Evolutionary conservation across 1,140 invertebrate species (phyloP).

Genomic region (Zaprionus capensis): DNA sequence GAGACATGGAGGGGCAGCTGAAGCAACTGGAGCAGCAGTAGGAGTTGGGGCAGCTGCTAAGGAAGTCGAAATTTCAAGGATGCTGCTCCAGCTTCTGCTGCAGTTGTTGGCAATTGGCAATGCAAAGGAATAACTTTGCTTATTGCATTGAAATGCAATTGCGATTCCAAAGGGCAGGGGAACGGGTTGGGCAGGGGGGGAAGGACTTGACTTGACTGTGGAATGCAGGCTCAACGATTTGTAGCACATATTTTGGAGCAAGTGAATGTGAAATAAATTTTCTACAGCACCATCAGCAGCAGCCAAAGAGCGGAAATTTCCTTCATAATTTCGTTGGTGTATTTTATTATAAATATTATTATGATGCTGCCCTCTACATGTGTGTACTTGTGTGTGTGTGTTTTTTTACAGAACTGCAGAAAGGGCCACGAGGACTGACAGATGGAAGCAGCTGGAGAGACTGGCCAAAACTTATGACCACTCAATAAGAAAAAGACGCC

Average conservation of each 20-base stretch:
- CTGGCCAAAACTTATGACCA: slow-evolving; percentile 43
- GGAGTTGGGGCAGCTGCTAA: slow-evolving; percentile 24
- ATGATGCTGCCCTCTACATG: neutral
- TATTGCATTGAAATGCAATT: slow-evolving; percentile 81
- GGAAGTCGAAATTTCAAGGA: slow-evolving; percentile 53
- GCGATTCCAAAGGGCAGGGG: slow-evolving; percentile 40
- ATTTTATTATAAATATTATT: slow-evolving; percentile 74
- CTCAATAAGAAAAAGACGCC: slow-evolving; percentile 28
- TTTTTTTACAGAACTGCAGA: slow-evolving; percentile 20
- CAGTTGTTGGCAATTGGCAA: slow-evolving; percentile 38
- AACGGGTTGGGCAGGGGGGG: neutral
- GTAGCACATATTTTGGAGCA: slow-evolving; percentile 30
- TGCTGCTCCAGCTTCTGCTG: slow-evolving; percentile 8
- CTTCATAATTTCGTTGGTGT: slow-evolving; percentile 76
- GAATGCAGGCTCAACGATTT: slow-evolving; percentile 30
- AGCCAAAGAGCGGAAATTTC: slow-evolving; percentile 59
- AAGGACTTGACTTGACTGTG: neutral
- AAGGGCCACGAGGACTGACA: slow-evolving; percentile 29
- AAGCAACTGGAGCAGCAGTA: neutral
- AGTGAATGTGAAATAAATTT: slow-evolving; percentile 52
- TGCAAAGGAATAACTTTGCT: slow-evolving; percentile 70
- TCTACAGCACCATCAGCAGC: slow-evolving; percentile 21
- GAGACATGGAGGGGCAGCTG: neutral
- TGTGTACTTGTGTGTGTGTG: neutral
- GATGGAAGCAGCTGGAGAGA: slow-evolving; percentile 44